phyloP scores from a whole-genome alignment of 1,140 invertebrate genomes.

The Drosophila funebris region DNA sequence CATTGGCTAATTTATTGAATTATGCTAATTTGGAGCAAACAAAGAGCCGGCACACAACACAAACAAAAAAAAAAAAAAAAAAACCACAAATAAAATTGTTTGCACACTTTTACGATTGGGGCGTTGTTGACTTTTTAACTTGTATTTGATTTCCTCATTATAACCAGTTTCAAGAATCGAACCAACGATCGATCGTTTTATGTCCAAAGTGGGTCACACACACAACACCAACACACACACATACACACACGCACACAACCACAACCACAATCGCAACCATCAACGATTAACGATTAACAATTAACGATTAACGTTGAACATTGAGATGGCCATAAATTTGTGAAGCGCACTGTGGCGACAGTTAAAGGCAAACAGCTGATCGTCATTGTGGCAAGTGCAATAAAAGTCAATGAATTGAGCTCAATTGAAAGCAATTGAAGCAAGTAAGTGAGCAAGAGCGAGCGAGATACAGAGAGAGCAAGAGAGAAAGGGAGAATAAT shows the following conservation, averaged over 20 bases:
- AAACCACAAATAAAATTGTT: too few relatives aligned
- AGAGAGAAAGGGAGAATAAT: slow-evolving; percentile 3
- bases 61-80: too few relatives aligned
- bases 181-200: slow-evolving; percentile 26
- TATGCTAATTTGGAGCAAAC: slow-evolving; percentile 52
- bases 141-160: slow-evolving; percentile 70
- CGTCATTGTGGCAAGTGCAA: slow-evolving; percentile 53
- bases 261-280: slow-evolving; percentile 5
- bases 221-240: too few relatives aligned
- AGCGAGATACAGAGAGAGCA: neutral
- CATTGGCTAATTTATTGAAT: slow-evolving; percentile 74
- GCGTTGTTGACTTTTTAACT: slow-evolving; percentile 33
- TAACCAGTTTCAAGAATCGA: slow-evolving; percentile 63
- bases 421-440: slow-evolving; percentile 75
- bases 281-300: slow-evolving; percentile 7
- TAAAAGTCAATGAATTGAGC: slow-evolving; percentile 72
- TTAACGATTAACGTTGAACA: slow-evolving; percentile 1
- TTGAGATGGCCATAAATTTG: slow-evolving; percentile 11
- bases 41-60: slow-evolving; percentile 33
- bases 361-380: slow-evolving; percentile 54
- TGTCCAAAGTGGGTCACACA: slow-evolving; percentile 62
- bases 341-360: slow-evolving; percentile 17
- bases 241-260: too few relatives aligned
- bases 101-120: slow-evolving; percentile 59
- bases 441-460: neutral